Conservation (phyloP, 2,797 vertebrate genomes). For the Hippocampus kuda region DNA sequence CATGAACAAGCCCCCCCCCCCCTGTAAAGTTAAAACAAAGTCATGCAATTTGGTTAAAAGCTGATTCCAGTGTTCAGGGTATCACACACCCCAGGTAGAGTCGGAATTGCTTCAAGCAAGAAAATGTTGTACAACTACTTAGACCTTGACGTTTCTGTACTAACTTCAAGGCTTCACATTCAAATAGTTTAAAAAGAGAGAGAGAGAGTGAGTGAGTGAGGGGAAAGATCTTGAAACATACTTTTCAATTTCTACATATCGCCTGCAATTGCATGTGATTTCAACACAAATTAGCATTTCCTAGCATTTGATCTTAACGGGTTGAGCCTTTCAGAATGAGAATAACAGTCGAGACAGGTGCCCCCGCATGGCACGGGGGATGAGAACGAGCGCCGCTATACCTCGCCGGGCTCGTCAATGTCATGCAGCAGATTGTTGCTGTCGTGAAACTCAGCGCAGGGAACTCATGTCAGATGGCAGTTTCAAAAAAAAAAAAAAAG, state of each 20-base stretch:
- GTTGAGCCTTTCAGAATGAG: slow-evolving; percentile 47
- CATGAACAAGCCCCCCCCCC: too few species aligned
- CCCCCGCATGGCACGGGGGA: slow-evolving; percentile 43
- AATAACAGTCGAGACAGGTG: slow-evolving; percentile 50
- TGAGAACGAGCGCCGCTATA: slow-evolving; percentile 36
- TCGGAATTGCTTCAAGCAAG: not conserved
- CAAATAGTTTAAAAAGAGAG: not conserved
- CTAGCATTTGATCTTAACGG: slow-evolving; percentile 58
- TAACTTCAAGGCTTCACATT: slow-evolving; percentile 35
- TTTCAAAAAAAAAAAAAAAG: slow-evolving; percentile 8
- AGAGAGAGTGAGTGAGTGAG: not conserved
- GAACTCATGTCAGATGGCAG: slow-evolving; percentile 60
- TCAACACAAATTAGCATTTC: slow-evolving; percentile 57
- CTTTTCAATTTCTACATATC: slow-evolving; percentile 45
- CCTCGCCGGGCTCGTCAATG: slow-evolving; percentile 53
- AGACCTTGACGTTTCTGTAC: slow-evolving; percentile 26
- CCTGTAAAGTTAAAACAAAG: too few species aligned
- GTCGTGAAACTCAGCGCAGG: slow-evolving; percentile 46
- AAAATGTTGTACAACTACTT: slow-evolving; percentile 17
- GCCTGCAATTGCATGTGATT: slow-evolving; percentile 59
- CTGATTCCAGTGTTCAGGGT: not conserved
- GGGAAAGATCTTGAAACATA: not conserved
- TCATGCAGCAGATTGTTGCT: slow-evolving; percentile 57
- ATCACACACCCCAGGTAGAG: not conserved
- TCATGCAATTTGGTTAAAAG: too few species aligned